Evolutionary conservation across 1,140 invertebrate species (phyloP).

Genomic region (Atopsyche davidsoni): DNA sequence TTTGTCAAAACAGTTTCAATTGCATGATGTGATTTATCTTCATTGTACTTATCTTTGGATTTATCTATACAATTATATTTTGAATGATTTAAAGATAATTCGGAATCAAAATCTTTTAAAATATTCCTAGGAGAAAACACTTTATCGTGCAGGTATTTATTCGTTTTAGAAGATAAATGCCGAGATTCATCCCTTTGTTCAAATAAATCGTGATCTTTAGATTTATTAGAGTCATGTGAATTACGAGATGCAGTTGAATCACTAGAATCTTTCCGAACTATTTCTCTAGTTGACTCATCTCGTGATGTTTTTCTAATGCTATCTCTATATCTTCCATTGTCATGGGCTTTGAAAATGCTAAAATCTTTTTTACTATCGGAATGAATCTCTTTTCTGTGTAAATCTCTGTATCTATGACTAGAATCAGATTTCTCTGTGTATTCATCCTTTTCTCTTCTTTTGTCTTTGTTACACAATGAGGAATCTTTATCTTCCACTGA

Average conservation of each 20-base stretch:
- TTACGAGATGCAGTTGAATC: conserved; percentile 47
- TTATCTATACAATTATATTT: conserved; percentile 20
- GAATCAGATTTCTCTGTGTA: conserved; percentile 22
- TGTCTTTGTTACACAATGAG: conserved; percentile 19
- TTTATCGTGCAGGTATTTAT: conserved; percentile 25
- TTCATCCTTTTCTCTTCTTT: conserved; percentile 27
- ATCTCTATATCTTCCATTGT: conserved; percentile 37
- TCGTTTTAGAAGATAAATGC: conserved; percentile 18
- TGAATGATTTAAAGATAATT: not conserved
- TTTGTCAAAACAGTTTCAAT: conserved; percentile 16
- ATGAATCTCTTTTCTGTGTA: conserved; percentile 24
- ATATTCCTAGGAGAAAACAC: conserved; percentile 22
- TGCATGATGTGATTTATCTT: conserved; percentile 13
- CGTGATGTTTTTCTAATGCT: conserved; percentile 39
- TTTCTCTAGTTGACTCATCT: conserved; percentile 43
- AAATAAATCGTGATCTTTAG: conserved; percentile 40
- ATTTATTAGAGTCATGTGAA: conserved; percentile 43
- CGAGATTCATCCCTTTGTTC: conserved; percentile 42
- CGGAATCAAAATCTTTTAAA: conserved; percentile 19
- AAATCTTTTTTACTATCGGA: conserved; percentile 22
- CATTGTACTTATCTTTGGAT: conserved; percentile 11
- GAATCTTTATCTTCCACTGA: conserved; percentile 13
- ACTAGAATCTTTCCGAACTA: conserved; percentile 46
- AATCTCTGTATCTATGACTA: conserved; percentile 24
- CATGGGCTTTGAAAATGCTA: conserved; percentile 18